Evolutionary conservation across 2,888 invertebrate species (phyloP).

Genomic region (Phorcus lineatus): DNA sequence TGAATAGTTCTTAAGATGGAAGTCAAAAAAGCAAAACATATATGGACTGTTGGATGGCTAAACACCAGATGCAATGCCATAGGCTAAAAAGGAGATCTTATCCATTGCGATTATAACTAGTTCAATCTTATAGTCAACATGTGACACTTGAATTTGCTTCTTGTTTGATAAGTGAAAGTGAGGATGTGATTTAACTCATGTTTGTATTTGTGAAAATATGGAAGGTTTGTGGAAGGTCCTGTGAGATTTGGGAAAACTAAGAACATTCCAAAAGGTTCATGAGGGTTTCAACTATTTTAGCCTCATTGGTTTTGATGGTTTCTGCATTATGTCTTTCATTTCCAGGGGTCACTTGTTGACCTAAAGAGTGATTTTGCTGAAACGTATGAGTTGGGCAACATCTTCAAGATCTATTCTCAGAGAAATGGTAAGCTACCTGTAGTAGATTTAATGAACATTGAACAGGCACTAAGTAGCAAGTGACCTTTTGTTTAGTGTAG

Average conservation of each 20-base stretch:
- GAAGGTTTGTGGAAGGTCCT: too few species aligned
- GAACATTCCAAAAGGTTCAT: background rate
- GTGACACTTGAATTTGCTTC: background rate
- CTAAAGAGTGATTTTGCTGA: conserved; percentile 73
- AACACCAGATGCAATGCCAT: too few species aligned
- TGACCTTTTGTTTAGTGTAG: too few species aligned
- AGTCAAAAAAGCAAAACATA: too few species aligned
- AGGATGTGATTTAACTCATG: background rate
- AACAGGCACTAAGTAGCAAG: too few species aligned
- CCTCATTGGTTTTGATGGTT: background rate
- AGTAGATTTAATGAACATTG: too few species aligned
- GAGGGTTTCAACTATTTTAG: background rate
- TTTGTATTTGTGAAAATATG: background rate
- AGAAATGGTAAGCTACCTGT: conserved; percentile 79
- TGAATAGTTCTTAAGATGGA: too few species aligned
- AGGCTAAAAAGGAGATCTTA: too few species aligned
- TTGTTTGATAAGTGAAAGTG: background rate
- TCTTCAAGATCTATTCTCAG: conserved; percentile 79
- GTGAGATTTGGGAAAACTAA: background rate
- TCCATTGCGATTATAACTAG: too few species aligned
- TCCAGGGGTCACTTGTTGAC: conserved; percentile 78
- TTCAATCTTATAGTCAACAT: background rate
- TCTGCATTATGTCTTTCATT: conserved; percentile 28
- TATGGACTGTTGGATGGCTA: too few species aligned
- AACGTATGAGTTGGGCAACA: conserved; percentile 78